Evolutionary conservation across 2,797 vertebrate genomes (phyloP), one percentile per base, ranked within the genome.

Genomic region (Hemitrygon akajei): DNA sequence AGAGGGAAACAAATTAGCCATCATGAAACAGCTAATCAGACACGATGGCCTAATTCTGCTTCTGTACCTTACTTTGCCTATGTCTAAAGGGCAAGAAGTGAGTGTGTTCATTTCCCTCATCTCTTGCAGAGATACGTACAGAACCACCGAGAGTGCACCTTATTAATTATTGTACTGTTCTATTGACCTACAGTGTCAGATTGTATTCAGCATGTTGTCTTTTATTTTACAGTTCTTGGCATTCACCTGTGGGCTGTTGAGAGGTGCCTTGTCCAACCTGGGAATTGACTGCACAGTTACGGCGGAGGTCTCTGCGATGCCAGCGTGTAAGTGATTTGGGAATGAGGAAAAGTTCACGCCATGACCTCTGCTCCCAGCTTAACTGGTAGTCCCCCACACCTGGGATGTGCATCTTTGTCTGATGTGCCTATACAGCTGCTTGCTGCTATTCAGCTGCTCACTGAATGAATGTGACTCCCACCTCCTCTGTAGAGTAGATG

Each of bases 191-290:
- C 14, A 16, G 6, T 5, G n/a, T 7, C 16, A 18, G 18, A 66
- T 10, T 34, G 1, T 22, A 66, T 89, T 87, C 5, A 47, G 34
- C 18, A 94, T 22, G 94, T 58, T 60, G 94, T 79, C 91, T 10
- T 93, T 84, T 94, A 0, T 0, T 58, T 80, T 93, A n/a, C 95
- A 98, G 98, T 98, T 98, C 95, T 96, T 98, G 22, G 97, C 97
- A 22, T 98, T 97, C 95, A 97, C 98, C 0, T 98, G 98, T 71
- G 97, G 98, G 25, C 95, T 98, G 94, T 96, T 98, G 93, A 96
- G 97, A 77, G 98, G 98, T 76, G 96, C 97, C 75, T 96, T 98
- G 77, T 97, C 96, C 47, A 98, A 97, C 94, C 95, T 98, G 12
- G 98, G 98, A 11, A 93, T 98, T 94, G 96, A 96, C 93, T 97